Evolutionary conservation across 2,113 vertebrate genomes (phyloP).

Genomic region (Xenopus tropicalis): DNA sequence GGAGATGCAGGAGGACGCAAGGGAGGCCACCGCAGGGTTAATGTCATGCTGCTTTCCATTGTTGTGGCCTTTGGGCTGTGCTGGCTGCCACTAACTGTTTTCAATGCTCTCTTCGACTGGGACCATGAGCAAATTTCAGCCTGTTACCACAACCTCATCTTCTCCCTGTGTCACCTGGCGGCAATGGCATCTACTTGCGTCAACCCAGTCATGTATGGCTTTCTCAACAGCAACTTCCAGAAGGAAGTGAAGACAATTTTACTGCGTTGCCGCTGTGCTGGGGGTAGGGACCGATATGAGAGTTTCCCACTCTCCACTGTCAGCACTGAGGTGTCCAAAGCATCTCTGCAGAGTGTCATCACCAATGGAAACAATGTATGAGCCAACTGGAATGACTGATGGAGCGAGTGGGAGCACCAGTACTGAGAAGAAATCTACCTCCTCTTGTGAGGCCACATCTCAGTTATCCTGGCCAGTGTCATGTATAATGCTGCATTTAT

Average conservation of each 20-base stretch:
- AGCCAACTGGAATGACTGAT: neutral
- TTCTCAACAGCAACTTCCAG: constrained; percentile 74
- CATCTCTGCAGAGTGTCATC: constrained; percentile 50
- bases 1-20: constrained; percentile 31
- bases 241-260: constrained; percentile 62
- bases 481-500: constrained; percentile 11
- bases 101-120: constrained; percentile 72
- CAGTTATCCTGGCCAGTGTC: neutral
- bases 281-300: constrained; percentile 60
- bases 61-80: constrained; percentile 66
- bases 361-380: constrained; percentile 41
- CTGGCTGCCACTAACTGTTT: constrained; percentile 71
- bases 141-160: constrained; percentile 69
- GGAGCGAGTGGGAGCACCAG: neutral
- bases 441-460: neutral
- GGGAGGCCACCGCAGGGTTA: constrained; percentile 61
- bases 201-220: constrained; percentile 70
- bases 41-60: constrained; percentile 64
- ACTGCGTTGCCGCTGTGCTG: constrained; percentile 60
- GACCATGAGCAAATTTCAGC: constrained; percentile 63
- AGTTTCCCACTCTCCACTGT: constrained; percentile 68
- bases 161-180: constrained; percentile 67
- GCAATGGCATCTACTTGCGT: constrained; percentile 72
- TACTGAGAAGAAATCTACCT: neutral
- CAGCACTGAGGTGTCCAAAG: constrained; percentile 67